Evolutionary conservation across 2,888 invertebrate genomes (phyloP), one percentile per base, ranked within the genome.

Genomic region (Drosophila subsilvestris): DNA sequence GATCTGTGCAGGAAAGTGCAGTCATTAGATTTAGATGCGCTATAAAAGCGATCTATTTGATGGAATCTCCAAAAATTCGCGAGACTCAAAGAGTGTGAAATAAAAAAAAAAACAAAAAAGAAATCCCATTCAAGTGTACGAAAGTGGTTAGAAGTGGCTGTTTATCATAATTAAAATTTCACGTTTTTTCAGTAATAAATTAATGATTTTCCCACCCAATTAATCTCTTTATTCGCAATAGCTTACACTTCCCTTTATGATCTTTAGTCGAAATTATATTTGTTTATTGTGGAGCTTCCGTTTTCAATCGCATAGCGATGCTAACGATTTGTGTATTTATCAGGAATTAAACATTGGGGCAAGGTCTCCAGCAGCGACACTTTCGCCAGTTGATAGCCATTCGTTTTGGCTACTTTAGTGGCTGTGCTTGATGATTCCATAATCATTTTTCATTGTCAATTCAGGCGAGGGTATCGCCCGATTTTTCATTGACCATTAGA

Each of bases 401-500:
- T 63, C 17, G 37, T 37, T 37, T 37, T 14, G n/a, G 37, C n/a
- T 27, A n/a, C 7, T 37, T 37, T 37, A 37, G 37, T 37, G 29
- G 20, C 29, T 7, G 25, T 48, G 22, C 4, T 12, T 22, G 14
- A 14, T 27, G 25, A 55, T 32, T 56, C 50, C 51, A 56, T 62
- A 56, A 42, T 47, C 47, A 44, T 70, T 56, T 69, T 47, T 69
- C 70, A 63, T 25, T 70, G 67, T 73, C 78, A 66, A 69, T 54
- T 37, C 25, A n/a, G n/a, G 14, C 32, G 29, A n/a, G 27, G 54
- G 58, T 70, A 58, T 51, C 56, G 62, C 69, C 69, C 60, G 42
- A 73, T 72, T 66, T 67, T 42, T 47, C 68, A 80, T 50, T 53
- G 49, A 63, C 72, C 63, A 73, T 78, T 80, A 63, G 71, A 72